phyloP scores from a whole-genome alignment of 1,140 invertebrate species.

The Heliothis virescens region DNA sequence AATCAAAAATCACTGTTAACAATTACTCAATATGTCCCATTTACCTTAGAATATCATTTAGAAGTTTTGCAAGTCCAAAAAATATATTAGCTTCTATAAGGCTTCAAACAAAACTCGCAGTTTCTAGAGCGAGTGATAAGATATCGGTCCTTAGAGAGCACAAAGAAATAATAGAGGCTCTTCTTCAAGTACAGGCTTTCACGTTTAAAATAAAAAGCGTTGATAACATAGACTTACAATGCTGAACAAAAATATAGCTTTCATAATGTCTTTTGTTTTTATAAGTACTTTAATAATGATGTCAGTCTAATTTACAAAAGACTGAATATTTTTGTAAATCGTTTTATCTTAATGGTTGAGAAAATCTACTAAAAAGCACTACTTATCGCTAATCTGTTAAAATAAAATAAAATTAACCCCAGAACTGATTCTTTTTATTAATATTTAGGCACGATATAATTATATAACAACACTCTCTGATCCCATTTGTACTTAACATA shows the following conservation, averaged over 20 bases:
- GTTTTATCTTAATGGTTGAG: too few relatives aligned
- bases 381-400: too few relatives aligned
- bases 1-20: too few relatives aligned
- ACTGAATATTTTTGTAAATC: too few relatives aligned
- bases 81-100: slow-evolving; percentile 6
- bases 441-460: too few relatives aligned
- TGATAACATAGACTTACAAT: slow-evolving; percentile 11
- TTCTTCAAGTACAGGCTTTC: slow-evolving; percentile 25
- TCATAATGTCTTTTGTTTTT: not conserved
- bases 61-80: slow-evolving; percentile 5
- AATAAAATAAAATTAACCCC: too few relatives aligned
- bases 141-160: slow-evolving; percentile 40
- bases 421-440: too few relatives aligned
- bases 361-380: too few relatives aligned
- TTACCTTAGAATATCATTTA: not conserved
- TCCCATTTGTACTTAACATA: too few relatives aligned
- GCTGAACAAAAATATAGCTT: slow-evolving; percentile 1
- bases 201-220: slow-evolving; percentile 25
- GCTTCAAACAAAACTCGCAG: slow-evolving; percentile 9
- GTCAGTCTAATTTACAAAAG: not conserved
- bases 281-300: not conserved
- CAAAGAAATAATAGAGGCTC: slow-evolving; percentile 23
- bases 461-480: too few relatives aligned
- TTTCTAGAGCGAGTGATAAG: slow-evolving; percentile 22
- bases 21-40: not conserved